Base-by-base conservation (phyloP, 1,140 invertebrate species). In the Diachasma alloeum region DNA sequence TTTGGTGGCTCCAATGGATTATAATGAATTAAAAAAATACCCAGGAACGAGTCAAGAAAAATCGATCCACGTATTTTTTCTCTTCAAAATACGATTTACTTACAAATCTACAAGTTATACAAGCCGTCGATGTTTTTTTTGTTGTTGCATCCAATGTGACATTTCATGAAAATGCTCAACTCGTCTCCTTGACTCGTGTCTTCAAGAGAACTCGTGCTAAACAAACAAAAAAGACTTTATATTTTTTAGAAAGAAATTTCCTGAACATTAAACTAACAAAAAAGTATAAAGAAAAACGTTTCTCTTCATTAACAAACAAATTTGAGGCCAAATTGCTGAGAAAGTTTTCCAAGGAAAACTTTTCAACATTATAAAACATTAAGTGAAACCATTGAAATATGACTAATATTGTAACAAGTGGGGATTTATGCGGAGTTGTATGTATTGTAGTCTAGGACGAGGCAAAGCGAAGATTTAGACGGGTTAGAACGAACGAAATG, bases 391-490 rank as follows among this genome's bases (percentile, higher is more conserved):
- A 63, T 75, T 56, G 4, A 46, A 24, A 63, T 48, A 71, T 53
- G 48, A 78, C 48, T 44, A 67, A 78, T 53, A 59, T 24, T 78
- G 53, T 44, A 46, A 66, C 39, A 77, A 56, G 77, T 66, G 79
- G 77, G 79, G 19, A 70, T 73, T 78, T 74, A 76, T 80, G 80
- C 72, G 66, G 26, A 39, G 67, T 76, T 84, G 80, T 81, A 81
- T 87, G 85, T 87, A 87, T 81, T 81, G 82, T 84, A 86, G 81
- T 81, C 78, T 85, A 63, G 59, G 59, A 63, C 59, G 59, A 63
- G 11, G 19, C 59, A 24, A 53, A 77, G 75, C 69, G 53, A 75
- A 80, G 68, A 75, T 79, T 71, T 73, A 68, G 48, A 66, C 74
- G 73, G 66, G 69, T 74, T 42, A 75, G 70, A 71, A 74, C 53